Evolutionary conservation across 2,888 invertebrate genomes (phyloP), one percentile per base, ranked within the genome.

Genomic region (Drosophila histrio): DNA sequence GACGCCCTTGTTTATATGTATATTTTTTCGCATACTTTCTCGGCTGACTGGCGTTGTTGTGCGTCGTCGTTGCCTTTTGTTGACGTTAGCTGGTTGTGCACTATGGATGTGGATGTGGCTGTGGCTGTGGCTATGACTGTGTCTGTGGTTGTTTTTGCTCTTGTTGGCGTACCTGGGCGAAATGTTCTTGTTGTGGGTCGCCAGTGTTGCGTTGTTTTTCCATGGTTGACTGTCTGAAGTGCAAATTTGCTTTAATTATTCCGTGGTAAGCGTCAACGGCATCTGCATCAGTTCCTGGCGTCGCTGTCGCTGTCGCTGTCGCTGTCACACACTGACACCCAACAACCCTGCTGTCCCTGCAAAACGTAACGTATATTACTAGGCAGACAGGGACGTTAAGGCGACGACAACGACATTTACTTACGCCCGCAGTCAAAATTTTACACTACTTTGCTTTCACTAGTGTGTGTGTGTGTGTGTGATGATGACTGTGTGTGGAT

Each of bases 191-290:
- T 77, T 88, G 88, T 68, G 83, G 83, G 73, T 64, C 75, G 82
- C 82, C 86, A 72, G 68, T 54, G 69, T 62, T 82, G 69, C 62
- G 67, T 72, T 83, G 72, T 81, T 80, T 81, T 77, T 62, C 81
- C 75, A 69, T 69, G 83, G 77, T 66, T 66, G 68, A 71, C 75
- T 85, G 90, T 87, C 89, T 90, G 89, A 90, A 90, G 91, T 89
- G 90, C 79, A 90, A 90, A 90, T 90, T 90, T 90, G 88, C 84
- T 87, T 89, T 87, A 90, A 90, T 90, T 90, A 89, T 90, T 86
- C 76, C 80, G 73, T 69, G 78, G 87, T 76, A 81, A 83, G 49
- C 72, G 60, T 63, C 86, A 72, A 65, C 67, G 60, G 61, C 74
- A 83, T 63, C 70, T 86, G 84, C 85, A 80, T 43, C 72, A 72